These are phyloP conservation scores for Pelecanus crispus DNA, from an alignment of 2,113 vertebrate genomes.

Conservation along the genomic window DNA sequence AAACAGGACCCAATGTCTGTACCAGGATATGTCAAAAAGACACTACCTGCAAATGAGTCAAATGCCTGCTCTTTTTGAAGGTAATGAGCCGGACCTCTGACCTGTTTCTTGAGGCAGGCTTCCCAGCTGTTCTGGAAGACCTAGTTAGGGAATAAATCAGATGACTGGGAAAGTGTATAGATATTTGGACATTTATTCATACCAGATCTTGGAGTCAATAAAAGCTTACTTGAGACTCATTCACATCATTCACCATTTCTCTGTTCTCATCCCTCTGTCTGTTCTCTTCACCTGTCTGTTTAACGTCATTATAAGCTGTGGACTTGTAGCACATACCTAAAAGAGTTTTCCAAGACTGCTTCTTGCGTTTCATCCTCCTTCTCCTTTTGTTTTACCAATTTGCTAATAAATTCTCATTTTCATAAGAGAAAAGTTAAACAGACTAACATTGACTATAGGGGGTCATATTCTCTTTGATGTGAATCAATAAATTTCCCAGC, in stretches of 20 bases:
- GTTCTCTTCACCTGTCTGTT: neutral
- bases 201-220: neutral
- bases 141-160: neutral
- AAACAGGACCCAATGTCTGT: neutral
- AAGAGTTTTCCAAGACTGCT: neutral
- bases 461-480: neutral
- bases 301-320: neutral
- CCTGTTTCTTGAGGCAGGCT: neutral
- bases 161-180: neutral
- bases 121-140: neutral
- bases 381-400: neutral
- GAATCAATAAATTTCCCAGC: neutral
- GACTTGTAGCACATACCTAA: neutral
- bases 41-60: neutral
- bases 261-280: neutral
- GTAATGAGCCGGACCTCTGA: neutral
- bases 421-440: neutral
- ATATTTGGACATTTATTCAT: neutral
- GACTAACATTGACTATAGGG: neutral
- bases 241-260: neutral
- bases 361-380: neutral
- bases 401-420: neutral
- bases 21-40: neutral
- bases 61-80: neutral
- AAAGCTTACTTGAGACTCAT: neutral